Evolutionary conservation across 2,113 vertebrate species (phyloP).

Genomic region (Otis tarda): DNA sequence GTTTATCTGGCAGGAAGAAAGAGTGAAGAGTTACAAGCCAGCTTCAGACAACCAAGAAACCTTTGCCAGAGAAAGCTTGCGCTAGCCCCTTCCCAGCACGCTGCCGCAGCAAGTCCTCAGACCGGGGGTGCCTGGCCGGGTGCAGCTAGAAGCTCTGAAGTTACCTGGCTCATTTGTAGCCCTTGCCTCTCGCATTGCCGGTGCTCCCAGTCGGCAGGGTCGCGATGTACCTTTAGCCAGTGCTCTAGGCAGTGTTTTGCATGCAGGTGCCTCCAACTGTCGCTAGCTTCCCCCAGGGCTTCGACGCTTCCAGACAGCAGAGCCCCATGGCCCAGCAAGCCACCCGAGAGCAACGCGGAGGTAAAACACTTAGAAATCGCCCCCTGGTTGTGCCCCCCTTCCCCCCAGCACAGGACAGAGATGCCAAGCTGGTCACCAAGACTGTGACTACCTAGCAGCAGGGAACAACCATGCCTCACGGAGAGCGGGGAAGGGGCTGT

Average conservation of each 20-base stretch:
- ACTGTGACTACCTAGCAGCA: not conserved
- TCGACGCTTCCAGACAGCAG: not conserved
- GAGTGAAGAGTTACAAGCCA: not conserved
- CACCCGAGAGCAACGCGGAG: not conserved
- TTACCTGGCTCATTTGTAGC: not conserved
- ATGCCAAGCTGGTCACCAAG: not conserved
- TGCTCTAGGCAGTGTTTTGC: not conserved
- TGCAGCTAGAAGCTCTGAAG: not conserved
- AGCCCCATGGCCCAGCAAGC: not conserved
- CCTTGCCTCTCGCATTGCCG: not conserved
- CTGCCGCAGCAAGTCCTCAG: not conserved
- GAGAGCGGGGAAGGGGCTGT: not conserved
- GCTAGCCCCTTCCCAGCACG: not conserved
- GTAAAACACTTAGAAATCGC: not conserved
- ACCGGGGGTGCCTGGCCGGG: not conserved
- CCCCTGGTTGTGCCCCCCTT: not conserved
- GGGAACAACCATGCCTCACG: not conserved
- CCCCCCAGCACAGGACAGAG: not conserved
- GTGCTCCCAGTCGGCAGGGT: not conserved
- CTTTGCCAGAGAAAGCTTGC: not conserved
- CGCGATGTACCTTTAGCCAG: not conserved
- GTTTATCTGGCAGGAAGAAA: conserved; percentile 80
- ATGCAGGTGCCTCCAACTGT: not conserved
- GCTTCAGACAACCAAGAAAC: rapidly evolving
- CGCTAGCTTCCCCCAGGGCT: not conserved